These are phyloP conservation scores for Drosophila tristis DNA, from an alignment of 1,140 invertebrate species.

Conservation along the genomic window DNA sequence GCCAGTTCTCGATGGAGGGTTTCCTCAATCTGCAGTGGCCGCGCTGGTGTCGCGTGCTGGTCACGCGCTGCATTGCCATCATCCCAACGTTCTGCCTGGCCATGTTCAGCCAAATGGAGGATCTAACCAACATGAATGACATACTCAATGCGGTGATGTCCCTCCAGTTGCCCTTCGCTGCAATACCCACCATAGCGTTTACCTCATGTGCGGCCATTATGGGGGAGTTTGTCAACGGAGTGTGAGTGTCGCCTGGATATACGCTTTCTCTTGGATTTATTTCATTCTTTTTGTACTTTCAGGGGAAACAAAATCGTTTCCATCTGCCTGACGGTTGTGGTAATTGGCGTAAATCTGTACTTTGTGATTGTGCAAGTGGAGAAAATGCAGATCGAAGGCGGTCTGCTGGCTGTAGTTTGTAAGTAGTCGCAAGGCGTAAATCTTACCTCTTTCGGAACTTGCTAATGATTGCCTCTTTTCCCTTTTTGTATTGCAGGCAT, in stretches of 20 bases:
- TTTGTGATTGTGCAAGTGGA: slow-evolving; percentile 89
- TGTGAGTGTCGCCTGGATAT: slow-evolving; percentile 83
- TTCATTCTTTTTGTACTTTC: slow-evolving; percentile 66
- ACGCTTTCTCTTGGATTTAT: background rate
- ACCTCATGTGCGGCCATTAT: slow-evolving; percentile 92
- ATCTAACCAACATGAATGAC: slow-evolving; percentile 94
- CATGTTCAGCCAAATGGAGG: slow-evolving; percentile 89
- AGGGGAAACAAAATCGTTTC: slow-evolving; percentile 90
- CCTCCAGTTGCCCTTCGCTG: slow-evolving; percentile 92
- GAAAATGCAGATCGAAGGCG: slow-evolving; percentile 85
- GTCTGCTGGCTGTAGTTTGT: slow-evolving; percentile 85
- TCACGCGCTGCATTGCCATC: slow-evolving; percentile 95
- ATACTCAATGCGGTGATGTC: slow-evolving; percentile 96
- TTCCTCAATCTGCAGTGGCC: slow-evolving; percentile 95
- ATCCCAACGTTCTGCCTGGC: slow-evolving; percentile 92
- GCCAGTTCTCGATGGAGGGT: slow-evolving; percentile 93
- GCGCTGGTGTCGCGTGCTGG: slow-evolving; percentile 93
- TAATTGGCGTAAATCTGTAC: slow-evolving; percentile 93
- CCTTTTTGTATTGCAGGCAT: slow-evolving; percentile 77
- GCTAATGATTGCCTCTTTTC: slow-evolving; percentile 4
- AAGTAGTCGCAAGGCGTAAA: slow-evolving; percentile 36
- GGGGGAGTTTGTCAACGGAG: slow-evolving; percentile 92
- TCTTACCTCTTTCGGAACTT: background rate
- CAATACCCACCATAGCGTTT: slow-evolving; percentile 94
- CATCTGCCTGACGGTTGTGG: slow-evolving; percentile 87